A percentile compares a stretch with the other conserved stretches of the same genome.
Conservation (phyloP, 2,888 invertebrate genomes). For the Caenorhabditis parvicauda region DNA sequence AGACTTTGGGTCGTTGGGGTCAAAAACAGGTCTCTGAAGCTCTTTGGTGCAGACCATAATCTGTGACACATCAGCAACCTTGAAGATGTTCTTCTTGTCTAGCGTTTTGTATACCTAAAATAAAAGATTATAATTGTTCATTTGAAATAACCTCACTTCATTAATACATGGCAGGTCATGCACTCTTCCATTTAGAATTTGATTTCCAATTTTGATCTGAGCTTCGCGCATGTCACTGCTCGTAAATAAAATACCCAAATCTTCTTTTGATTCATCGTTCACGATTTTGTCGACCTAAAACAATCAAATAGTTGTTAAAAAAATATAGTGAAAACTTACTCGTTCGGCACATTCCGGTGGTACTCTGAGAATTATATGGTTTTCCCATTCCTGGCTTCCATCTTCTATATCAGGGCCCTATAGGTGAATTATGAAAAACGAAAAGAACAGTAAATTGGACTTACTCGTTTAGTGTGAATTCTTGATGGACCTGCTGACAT, state of each 20-base stretch:
- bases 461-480: too few species aligned
- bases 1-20: too few species aligned
- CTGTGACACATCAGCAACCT: conserved; percentile 12
- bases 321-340: too few species aligned
- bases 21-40: not conserved
- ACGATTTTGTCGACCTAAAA: conserved; percentile 5
- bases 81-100: conserved; percentile 8
- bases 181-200: conserved; percentile 10
- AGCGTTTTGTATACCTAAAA: conserved; percentile 15
- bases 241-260: conserved; percentile 3
- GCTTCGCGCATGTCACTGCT: conserved; percentile 4
- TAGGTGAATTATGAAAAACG: too few species aligned
- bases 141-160: conserved; percentile 1
- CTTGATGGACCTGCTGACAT: too few species aligned
- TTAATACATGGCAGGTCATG: conserved; percentile 11
- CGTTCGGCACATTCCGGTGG: conserved; percentile 1
- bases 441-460: too few species aligned
- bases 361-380: conserved; percentile 11
- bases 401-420: too few species aligned
- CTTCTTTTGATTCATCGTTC: not conserved
- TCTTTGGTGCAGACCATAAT: conserved; percentile 12
- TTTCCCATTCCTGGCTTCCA: conserved; percentile 9
- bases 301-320: too few species aligned
- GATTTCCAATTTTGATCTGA: conserved; percentile 7
- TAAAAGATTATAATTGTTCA: not conserved